Conservation (phyloP, 2,797 vertebrate genomes). For the Tokudaia muenninki region DNA sequence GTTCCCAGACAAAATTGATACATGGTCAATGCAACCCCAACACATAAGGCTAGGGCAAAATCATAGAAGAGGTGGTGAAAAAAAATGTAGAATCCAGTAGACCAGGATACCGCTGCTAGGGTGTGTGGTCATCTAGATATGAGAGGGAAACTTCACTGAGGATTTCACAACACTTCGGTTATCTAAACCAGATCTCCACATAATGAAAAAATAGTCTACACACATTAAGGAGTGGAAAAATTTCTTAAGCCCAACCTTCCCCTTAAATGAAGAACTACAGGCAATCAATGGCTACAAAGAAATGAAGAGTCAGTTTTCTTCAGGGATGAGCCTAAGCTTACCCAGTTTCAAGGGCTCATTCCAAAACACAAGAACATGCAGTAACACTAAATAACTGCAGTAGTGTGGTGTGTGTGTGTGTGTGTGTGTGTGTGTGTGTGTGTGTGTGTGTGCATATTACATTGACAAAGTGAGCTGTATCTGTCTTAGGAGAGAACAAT, state of each 20-base stretch:
- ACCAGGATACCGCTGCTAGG: not conserved
- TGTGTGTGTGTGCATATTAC: not conserved
- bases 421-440: not conserved
- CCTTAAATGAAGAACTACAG: not conserved
- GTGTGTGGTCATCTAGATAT: not conserved
- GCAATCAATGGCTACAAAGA: not conserved
- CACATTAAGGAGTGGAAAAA: not conserved
- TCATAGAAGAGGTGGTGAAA: not conserved
- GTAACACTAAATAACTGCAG: not conserved
- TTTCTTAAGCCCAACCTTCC: not conserved
- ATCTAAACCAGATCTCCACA: not conserved
- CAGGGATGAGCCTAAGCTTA: not conserved
- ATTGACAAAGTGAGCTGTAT: not conserved
- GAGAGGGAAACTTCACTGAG: not conserved
- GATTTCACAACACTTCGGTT: not conserved
- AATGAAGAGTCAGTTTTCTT: not conserved
- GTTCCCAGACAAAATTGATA: not conserved
- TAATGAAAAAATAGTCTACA: not conserved
- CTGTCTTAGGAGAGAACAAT: not conserved
- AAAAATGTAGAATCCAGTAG: too few relatives aligned
- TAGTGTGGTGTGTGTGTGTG: not conserved
- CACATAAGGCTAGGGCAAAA: not conserved
- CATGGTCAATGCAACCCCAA: not conserved
- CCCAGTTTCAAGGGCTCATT: not conserved
- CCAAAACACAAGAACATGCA: not conserved